phyloP scores from a whole-genome alignment of 2,797 vertebrate genomes.

The Masticophis lateralis region DNA sequence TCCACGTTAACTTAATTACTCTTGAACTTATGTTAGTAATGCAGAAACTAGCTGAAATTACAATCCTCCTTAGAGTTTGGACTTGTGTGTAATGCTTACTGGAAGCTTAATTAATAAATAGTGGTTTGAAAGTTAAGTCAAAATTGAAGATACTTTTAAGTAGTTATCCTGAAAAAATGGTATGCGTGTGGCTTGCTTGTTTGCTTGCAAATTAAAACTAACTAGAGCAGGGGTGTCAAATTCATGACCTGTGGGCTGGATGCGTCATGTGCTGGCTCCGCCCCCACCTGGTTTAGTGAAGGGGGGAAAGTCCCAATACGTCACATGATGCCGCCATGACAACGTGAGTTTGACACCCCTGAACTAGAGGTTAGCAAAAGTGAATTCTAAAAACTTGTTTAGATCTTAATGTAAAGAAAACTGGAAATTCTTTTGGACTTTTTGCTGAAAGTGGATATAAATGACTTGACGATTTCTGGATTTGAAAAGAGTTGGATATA shows the following conservation, averaged over 20 bases:
- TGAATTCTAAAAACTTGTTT: background rate
- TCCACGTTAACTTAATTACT: background rate
- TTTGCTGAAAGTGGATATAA: background rate
- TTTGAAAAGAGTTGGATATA: background rate
- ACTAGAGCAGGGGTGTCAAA: background rate
- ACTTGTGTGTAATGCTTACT: background rate
- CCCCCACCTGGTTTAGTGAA: no score
- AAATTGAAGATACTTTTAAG: background rate
- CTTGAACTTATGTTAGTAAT: background rate
- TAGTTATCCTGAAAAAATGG: background rate
- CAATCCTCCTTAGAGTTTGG: background rate
- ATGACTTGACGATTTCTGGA: background rate
- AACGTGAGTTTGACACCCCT: no score
- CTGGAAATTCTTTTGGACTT: background rate
- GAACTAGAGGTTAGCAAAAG: background rate
- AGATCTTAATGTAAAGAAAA: background rate
- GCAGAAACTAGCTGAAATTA: background rate
- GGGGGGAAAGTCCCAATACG: no score
- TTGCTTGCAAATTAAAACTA: background rate
- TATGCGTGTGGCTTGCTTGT: background rate
- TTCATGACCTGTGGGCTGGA: no score
- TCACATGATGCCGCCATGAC: fast-evolving
- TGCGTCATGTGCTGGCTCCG: no score
- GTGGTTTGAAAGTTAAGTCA: background rate
- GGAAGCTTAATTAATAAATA: background rate